These are phyloP conservation scores for Etheostoma perlongum DNA, from an alignment of 2,797 vertebrate species.

Conservation along the genomic window DNA sequence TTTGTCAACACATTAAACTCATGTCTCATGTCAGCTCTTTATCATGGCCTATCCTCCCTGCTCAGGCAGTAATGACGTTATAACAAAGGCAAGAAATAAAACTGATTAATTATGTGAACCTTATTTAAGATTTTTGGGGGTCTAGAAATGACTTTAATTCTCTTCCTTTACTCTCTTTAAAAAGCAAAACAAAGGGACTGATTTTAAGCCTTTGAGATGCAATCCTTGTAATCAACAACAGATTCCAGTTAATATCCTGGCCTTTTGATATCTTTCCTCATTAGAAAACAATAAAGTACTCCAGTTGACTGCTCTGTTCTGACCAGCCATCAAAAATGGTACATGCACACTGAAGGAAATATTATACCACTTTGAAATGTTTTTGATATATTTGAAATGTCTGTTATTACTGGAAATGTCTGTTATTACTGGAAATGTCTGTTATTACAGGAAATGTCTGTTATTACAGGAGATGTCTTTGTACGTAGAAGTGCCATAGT, in stretches of 20 bases:
- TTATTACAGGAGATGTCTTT: too few relatives aligned
- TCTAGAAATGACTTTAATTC: conserved; percentile 73
- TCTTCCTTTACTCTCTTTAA: conserved; percentile 69
- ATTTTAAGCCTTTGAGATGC: conserved; percentile 71
- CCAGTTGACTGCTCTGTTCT: conserved; percentile 33
- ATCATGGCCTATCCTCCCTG: background rate
- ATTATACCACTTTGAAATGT: too few relatives aligned
- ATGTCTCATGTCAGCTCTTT: background rate
- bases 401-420: too few relatives aligned
- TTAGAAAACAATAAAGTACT: conserved; percentile 47
- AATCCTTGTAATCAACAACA: conserved; percentile 71
- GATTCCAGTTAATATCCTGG: conserved; percentile 66
- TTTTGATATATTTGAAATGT: too few relatives aligned
- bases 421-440: too few relatives aligned
- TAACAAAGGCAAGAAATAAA: conserved; percentile 51
- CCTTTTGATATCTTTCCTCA: conserved; percentile 62
- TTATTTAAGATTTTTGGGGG: conserved; percentile 62
- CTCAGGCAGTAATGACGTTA: conserved; percentile 24
- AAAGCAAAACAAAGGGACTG: conserved; percentile 75
- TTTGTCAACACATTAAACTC: conserved; percentile 6
- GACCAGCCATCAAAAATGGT: conserved; percentile 39
- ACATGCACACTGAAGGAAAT: background rate
- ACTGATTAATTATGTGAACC: conserved; percentile 72
- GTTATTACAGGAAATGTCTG: too few relatives aligned
- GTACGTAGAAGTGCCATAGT: too few relatives aligned